phyloP scores from a whole-genome alignment of 2,888 invertebrate species.

The Drosophila emarginata region DNA sequence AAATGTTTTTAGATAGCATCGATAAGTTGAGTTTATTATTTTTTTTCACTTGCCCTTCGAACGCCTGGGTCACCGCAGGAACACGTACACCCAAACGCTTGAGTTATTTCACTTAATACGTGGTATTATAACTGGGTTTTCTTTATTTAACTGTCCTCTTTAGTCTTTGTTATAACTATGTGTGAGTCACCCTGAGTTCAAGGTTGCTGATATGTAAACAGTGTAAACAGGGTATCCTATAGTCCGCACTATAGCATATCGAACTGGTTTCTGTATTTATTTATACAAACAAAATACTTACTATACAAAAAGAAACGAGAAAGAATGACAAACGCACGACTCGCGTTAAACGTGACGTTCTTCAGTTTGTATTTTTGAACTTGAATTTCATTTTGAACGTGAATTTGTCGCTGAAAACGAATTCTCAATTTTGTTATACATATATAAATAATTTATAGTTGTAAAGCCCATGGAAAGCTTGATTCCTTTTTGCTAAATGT shows the following conservation, averaged over 20 bases:
- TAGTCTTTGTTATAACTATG: too few species aligned
- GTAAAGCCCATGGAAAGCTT: slow-evolving; percentile 22
- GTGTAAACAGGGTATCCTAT: not conserved
- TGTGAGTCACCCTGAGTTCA: too few species aligned
- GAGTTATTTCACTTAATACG: too few species aligned
- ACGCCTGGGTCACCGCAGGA: too few species aligned
- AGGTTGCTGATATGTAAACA: not conserved
- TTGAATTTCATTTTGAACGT: slow-evolving; percentile 54
- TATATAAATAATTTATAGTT: slow-evolving; percentile 30
- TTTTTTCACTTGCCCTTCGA: too few species aligned
- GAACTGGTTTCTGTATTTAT: slow-evolving; percentile 50
- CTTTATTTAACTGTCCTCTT: too few species aligned
- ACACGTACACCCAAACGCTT: not conserved
- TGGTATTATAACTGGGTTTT: too few species aligned
- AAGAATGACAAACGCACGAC: slow-evolving; percentile 62
- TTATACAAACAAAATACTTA: slow-evolving; percentile 36
- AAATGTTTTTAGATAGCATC: not conserved
- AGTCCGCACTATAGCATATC: not conserved
- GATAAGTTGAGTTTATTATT: too few species aligned
- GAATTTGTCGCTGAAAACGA: slow-evolving; percentile 22
- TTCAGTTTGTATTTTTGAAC: slow-evolving; percentile 51
- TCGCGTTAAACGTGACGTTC: not conserved
- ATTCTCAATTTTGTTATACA: slow-evolving; percentile 19
- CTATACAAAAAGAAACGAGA: slow-evolving; percentile 32
- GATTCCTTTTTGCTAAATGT: slow-evolving; percentile 57